Evolutionary conservation across 64 coral and sea anemone genomes (phyloP).

Genomic region (Porites australiensis): DNA sequence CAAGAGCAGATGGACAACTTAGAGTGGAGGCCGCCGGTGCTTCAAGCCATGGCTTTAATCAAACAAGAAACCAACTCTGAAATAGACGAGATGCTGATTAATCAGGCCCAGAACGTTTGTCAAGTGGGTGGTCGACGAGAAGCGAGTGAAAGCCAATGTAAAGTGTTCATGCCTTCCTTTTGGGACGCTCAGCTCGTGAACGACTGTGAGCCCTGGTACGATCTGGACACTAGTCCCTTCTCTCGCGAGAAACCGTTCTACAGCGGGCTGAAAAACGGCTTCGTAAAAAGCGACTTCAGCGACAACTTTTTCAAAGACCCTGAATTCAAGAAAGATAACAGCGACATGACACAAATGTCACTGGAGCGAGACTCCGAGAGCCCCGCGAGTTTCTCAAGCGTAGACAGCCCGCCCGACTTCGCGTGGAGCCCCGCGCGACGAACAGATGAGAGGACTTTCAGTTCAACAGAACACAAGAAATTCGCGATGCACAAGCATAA

Average conservation of each 20-base stretch:
- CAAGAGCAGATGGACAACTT: conserved; percentile 42
- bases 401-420: conserved; percentile 15
- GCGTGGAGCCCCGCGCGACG: neutral
- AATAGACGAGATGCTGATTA: conserved; percentile 46
- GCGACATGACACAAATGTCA: neutral
- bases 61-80: conserved; percentile 1
- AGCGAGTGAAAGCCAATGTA: conserved; percentile 26
- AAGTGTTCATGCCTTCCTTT: conserved; percentile 43
- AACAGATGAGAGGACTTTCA: neutral
- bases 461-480: conserved; percentile 20
- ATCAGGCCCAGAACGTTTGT: conserved; percentile 29
- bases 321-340: conserved; percentile 20
- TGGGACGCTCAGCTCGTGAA: conserved; percentile 28
- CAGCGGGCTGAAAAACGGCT: neutral
- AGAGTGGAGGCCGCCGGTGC: conserved; percentile 37
- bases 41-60: conserved; percentile 29
- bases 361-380: conserved; percentile 45
- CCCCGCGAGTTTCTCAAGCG: conserved; percentile 46
- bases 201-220: conserved; percentile 30
- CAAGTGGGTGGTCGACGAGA: conserved; percentile 19
- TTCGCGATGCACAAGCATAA: conserved; percentile 51
- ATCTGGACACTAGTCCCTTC: neutral
- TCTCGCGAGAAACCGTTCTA: neutral
- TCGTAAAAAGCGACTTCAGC: conserved; percentile 7
- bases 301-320: neutral